Percentiles rank a stretch among this genome's conserved stretches.
These are phyloP conservation scores for Crocallis elinguaria DNA, from an alignment of 2,888 invertebrate species.

Conservation along the genomic window DNA sequence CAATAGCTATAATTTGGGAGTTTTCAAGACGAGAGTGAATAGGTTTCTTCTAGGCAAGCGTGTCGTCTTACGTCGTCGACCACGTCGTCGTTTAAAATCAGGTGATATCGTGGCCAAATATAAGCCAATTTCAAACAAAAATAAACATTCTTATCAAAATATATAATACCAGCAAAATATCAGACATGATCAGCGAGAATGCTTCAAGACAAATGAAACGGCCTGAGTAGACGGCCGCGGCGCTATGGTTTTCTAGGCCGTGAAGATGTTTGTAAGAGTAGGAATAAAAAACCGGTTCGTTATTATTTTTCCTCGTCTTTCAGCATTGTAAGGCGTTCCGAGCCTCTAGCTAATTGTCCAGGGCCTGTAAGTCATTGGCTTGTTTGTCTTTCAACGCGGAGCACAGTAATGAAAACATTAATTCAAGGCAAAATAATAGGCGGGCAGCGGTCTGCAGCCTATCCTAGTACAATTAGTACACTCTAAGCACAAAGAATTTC, in stretches of 20 bases:
- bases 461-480: slow-evolving; percentile 8
- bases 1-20: no score
- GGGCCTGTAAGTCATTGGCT: slow-evolving; percentile 3
- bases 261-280: no score
- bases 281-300: neutral
- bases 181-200: no score
- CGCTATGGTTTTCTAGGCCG: neutral
- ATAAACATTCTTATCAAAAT: no score
- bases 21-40: no score
- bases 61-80: no score
- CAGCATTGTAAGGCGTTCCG: neutral
- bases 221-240: no score
- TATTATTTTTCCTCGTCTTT: neutral
- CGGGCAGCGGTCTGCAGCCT: slow-evolving; percentile 1
- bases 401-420: slow-evolving; percentile 18
- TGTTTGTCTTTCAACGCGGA: slow-evolving; percentile 6
- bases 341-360: neutral
- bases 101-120: no score
- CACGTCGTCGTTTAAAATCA: no score
- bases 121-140: no score
- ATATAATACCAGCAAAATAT: no score
- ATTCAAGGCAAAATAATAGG: slow-evolving; percentile 16
- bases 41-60: no score
- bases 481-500: slow-evolving; percentile 10
- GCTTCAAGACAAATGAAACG: neutral